Percentiles rank a stretch among this genome's conserved stretches.
These are phyloP conservation scores for Heliconius himera DNA, from an alignment of 1,140 invertebrate species.

Conservation along the genomic window DNA sequence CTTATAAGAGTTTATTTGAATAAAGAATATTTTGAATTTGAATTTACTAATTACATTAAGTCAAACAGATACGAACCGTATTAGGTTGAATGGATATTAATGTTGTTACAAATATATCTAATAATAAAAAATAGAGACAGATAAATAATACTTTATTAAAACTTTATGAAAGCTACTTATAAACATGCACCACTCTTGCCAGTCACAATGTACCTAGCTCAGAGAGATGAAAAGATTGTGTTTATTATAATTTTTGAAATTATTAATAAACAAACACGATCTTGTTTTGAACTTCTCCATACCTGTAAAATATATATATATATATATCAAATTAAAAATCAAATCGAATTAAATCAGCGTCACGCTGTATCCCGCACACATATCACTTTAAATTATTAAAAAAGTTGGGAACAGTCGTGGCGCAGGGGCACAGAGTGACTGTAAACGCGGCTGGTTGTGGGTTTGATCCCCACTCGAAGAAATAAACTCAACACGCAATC, in stretches of 20 bases:
- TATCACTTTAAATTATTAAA: not conserved
- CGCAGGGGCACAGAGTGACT: too few species aligned
- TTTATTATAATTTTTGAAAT: not conserved
- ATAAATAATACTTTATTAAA: not conserved
- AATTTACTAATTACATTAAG: too few species aligned
- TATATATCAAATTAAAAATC: too few species aligned
- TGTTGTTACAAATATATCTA: not conserved
- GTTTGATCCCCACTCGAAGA: too few species aligned
- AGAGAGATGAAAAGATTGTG: constrained; percentile 19
- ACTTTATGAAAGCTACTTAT: constrained; percentile 1
- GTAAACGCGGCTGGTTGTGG: too few species aligned
- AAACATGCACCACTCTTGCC: not conserved
- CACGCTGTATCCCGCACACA: too few species aligned
- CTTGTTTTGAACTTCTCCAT: constrained; percentile 36
- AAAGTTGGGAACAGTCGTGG: not conserved
- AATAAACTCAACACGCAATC: too few species aligned
- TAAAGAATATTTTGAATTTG: too few species aligned
- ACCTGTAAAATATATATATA: constrained; percentile 32
- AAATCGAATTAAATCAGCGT: too few species aligned
- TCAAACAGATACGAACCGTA: too few species aligned
- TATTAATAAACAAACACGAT: not conserved
- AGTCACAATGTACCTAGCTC: not conserved
- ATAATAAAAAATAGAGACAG: not conserved
- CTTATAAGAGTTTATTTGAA: too few species aligned
- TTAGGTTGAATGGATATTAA: not conserved